A percentile compares a stretch with the other conserved stretches of the same genome.
These are phyloP conservation scores for Talpa occidentalis DNA, from an alignment of 2,113 vertebrate genomes.

Conservation along the genomic window DNA sequence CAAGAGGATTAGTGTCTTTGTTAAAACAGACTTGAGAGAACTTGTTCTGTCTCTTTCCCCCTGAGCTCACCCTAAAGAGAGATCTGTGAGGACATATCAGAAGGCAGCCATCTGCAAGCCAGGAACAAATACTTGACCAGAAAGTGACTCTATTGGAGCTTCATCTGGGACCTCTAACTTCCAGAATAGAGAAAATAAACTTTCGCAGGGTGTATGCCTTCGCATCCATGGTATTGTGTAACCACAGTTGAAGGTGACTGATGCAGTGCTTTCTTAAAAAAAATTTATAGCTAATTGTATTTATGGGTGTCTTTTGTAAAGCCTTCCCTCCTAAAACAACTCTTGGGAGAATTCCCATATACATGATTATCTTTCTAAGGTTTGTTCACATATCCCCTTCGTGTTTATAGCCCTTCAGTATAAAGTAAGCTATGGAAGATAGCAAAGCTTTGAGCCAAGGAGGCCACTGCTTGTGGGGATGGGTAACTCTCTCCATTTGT, in stretches of 20 bases:
- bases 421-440: not conserved
- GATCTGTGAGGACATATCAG: not conserved
- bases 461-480: not conserved
- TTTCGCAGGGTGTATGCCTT: not conserved
- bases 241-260: not conserved
- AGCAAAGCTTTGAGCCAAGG: not conserved
- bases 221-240: not conserved
- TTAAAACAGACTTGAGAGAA: not conserved
- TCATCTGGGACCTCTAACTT: not conserved
- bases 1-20: not conserved
- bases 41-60: not conserved
- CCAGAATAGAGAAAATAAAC: not conserved
- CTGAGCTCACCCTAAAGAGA: accelerated
- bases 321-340: not conserved
- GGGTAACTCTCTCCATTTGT: not conserved
- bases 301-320: not conserved
- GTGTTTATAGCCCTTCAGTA: not conserved
- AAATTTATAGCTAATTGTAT: not conserved
- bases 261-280: not conserved
- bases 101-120: not conserved
- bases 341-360: not conserved
- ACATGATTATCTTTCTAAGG: not conserved
- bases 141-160: not conserved
- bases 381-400: not conserved
- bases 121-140: not conserved